phyloP scores from a whole-genome alignment of 2,797 vertebrate genomes.

The Scomberomorus guttatus region DNA sequence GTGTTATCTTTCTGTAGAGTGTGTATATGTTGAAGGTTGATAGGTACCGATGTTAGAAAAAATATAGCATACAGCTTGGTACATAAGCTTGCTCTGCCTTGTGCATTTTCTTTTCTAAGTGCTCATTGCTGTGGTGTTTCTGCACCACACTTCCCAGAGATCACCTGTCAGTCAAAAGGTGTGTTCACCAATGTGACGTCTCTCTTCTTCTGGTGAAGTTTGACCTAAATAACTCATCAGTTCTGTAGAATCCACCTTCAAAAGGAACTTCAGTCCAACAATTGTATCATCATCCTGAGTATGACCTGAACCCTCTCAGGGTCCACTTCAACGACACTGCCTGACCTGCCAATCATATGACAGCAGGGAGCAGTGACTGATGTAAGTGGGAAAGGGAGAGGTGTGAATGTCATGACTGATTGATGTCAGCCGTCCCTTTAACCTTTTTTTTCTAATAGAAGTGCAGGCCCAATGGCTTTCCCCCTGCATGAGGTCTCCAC shows the following conservation, averaged over 20 bases:
- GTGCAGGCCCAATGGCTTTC: constrained; percentile 8
- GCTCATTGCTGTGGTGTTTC: background rate
- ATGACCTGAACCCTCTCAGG: constrained; percentile 7
- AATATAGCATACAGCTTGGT: background rate
- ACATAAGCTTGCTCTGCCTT: too few relatives aligned
- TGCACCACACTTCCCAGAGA: background rate
- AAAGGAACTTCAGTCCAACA: background rate
- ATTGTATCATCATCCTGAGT: constrained; percentile 2
- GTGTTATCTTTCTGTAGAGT: constrained; percentile 4
- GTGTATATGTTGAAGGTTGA: constrained; percentile 14
- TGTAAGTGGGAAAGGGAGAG: constrained; percentile 21
- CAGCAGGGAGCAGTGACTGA: constrained; percentile 7
- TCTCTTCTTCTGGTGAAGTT: background rate
- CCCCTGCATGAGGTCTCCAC: constrained; percentile 27
- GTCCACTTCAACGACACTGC: constrained; percentile 24
- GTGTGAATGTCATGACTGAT: constrained; percentile 42
- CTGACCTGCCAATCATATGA: constrained; percentile 33
- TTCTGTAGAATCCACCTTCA: background rate
- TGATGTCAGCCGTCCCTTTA: constrained; percentile 41
- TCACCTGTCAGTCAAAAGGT: constrained; percentile 3
- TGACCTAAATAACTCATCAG: constrained; percentile 1
- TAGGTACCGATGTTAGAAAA: background rate
- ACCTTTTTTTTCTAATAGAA: constrained; percentile 23
- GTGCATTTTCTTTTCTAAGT: background rate
- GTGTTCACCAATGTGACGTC: too few relatives aligned